Evolutionary conservation across 1,140 invertebrate genomes (phyloP), one percentile per base, ranked within the genome.

Genomic region (Adelges cooleyi): DNA sequence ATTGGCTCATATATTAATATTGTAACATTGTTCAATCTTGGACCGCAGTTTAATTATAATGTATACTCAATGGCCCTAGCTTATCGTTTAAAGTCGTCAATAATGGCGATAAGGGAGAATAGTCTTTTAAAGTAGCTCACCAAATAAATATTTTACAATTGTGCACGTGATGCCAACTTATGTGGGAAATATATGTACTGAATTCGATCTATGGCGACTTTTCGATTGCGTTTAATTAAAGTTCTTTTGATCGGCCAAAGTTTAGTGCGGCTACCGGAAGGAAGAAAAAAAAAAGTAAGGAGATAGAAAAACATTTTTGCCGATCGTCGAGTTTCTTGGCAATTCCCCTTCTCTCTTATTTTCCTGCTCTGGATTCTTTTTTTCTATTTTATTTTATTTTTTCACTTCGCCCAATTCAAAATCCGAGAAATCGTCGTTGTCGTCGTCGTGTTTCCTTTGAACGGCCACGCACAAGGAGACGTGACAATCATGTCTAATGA

Each of bases 401-500:
- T n/a, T n/a, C n/a, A 46, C 56, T 22, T 62, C 15, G 25, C 17
- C 6, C 23, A 10, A 59, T 18, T n/a, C 8, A 51, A 62, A 62
- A 62, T 62, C 56, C 25, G 17, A 48, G 40, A 18, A 20, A 18
- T 29, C 40, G 27, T 42, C 54, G 54, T 44, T 33, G n/a, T n/a
- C n/a, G n/a, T n/a, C 29, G 5, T 33, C 11, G 5, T 33, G 5
- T 33, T 59, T 23, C 40, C 56, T 62, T 62, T 62, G 56, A 48
- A 48, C 42, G 40, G 36, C 15, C 17, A 10, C 40, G 15, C 42
- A 13, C 40, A 20, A 23, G 38, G 40, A 48, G 44, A 62, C 56
- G 56, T 62, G 56, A 62, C 56, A 62, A 62, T 62, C 56, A 62
- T 62, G 56, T 62, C 56, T 62, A 62, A 62, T 29, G 56, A 62